Base-by-base conservation (phyloP, 2,888 invertebrate species). In the Nebria salina region DNA sequence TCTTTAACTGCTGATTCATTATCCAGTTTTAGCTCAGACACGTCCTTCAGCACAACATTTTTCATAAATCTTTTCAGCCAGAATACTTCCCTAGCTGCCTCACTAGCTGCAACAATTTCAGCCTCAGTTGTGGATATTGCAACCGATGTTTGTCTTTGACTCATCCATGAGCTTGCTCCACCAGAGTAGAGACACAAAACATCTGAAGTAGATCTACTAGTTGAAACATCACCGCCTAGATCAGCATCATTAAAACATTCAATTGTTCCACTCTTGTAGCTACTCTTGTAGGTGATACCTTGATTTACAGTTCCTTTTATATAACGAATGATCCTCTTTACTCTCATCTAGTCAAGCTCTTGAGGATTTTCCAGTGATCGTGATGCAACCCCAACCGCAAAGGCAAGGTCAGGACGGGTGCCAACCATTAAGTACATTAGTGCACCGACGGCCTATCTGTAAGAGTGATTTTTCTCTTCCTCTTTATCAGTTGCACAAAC, bases 1-100 rank as follows among this genome's bases (percentile, higher is more conserved):
- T 20, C 20, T 65, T 34, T 15, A 86, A 82, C 82, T 83, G 84
- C 26, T 20, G 20, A 20, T 84, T 84, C 70, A 85, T 85, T 82
- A 85, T 85, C 13, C 84, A 82, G 82, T 87, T 87, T 68, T 86
- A 85, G 43, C 85, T 82, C 82, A 84, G 83, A 20, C 20, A 20
- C 20, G 13, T 76, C 20, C 87, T 84, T 82, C 82, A 20, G 20
- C 20, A 20, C 20, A 20, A 20, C 20, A 20, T 20, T 84, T 73
- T 82, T 77, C 42, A 86, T 85, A 8, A 86, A 78, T 83, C 85
- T 83, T 6, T 15, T 84, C n/a, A 87, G 42, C 86, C 86, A 82
- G 13, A 82, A 26, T 8, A 78, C 26, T 77, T 78, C 72, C 15
- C 77, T 72, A n/a, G 77, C 75, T 74, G 25, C 82, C 75, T 82